Base-by-base conservation (phyloP, 2,888 invertebrate genomes). In the Amaurobius ferox region DNA sequence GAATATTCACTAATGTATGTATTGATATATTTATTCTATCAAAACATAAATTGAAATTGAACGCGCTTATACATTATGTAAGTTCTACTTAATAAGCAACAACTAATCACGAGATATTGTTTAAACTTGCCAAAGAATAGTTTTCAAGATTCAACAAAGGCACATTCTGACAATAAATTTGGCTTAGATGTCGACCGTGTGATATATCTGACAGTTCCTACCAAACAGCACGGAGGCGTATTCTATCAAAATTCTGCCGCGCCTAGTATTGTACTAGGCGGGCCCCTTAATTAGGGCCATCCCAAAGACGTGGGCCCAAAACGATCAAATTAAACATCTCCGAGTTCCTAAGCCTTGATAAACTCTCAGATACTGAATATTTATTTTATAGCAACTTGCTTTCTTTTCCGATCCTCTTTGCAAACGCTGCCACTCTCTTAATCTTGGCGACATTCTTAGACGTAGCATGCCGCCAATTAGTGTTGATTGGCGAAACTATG, bases 301-400 rank as follows among this genome's bases (percentile, higher is more conserved):
- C 44, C 44, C 44, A 44, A 16, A 44, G 16, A 16, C 44, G 44
- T 7, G 44, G 44, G 44, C 44, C 44, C 16, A 2, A 7, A 44
- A 16, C 55, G 55, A 55, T 55, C 55, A 55, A 55, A 55, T 35
- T 9, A 55, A 55, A 23, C 55, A 55, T 55, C 19, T 23, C 55
- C 11, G 16, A 55, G 55, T 55, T 55, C 55, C 55, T 55, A 55
- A 55, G 55, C 55, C 55, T 55, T 55, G 19, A 23, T 55, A 55
- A 55, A 55, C 55, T 55, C 23, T 55, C 23, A 55, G 19, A 55
- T 3, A 9, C 23, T 23, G 44, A 44, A 16, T 23, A 55, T 55
- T 55, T 55, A 55, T 55, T 55, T 55, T 55, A 23, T 55, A 55
- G 23, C 19, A 55, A 55, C n/a, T 44, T n/a, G 9, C 16, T 44